These are phyloP conservation scores for Euclidia mi DNA, from an alignment of 2,888 invertebrate genomes.

Conservation along the genomic window DNA sequence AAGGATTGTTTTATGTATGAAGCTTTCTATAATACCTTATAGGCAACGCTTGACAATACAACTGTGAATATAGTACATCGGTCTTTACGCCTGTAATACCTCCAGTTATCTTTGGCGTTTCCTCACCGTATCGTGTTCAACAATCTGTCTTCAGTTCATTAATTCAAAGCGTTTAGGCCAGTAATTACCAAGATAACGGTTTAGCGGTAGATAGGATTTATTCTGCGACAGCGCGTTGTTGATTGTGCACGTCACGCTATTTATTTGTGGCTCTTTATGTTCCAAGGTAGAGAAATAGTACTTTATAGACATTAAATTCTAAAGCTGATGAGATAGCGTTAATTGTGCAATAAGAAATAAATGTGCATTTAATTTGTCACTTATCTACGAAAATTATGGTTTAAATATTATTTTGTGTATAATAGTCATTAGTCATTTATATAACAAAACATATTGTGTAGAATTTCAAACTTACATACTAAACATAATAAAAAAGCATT, in stretches of 20 bases:
- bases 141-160: slow-evolving; percentile 47
- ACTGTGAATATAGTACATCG: too few species aligned
- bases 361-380: too few species aligned
- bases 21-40: too few species aligned
- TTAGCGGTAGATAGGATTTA: slow-evolving; percentile 38
- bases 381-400: too few species aligned
- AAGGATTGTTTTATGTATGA: too few species aligned
- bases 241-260: slow-evolving; percentile 24
- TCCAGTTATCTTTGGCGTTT: slow-evolving; percentile 7
- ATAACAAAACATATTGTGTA: too few species aligned
- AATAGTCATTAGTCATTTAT: too few species aligned
- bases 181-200: slow-evolving; percentile 43
- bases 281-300: neutral
- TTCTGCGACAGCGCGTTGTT: slow-evolving; percentile 22
- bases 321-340: neutral
- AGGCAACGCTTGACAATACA: too few species aligned
- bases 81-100: neutral
- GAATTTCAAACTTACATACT: too few species aligned
- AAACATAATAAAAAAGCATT: too few species aligned
- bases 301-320: slow-evolving; percentile 2
- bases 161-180: slow-evolving; percentile 42
- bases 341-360: too few species aligned
- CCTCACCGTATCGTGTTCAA: slow-evolving; percentile 31
- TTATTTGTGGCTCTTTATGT: slow-evolving; percentile 6
- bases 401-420: too few species aligned